A percentile compares a stretch with the other conserved stretches of the same genome.
These are phyloP conservation scores for Bradypodion pumilum DNA, from an alignment of 2,797 vertebrate genomes.

Conservation along the genomic window DNA sequence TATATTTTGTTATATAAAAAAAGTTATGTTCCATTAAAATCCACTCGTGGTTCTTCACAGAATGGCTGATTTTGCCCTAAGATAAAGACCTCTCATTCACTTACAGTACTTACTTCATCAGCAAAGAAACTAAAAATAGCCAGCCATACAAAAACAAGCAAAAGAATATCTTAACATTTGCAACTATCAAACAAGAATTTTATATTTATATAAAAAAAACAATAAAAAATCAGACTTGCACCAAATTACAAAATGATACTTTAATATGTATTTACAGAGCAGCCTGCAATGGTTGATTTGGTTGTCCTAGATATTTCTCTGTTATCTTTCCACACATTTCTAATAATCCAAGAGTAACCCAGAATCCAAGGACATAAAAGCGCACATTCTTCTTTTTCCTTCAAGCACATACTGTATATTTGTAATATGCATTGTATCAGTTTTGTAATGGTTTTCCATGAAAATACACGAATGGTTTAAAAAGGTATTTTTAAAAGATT, in stretches of 20 bases:
- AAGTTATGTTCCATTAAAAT: background rate
- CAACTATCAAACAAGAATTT: background rate
- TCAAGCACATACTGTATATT: constrained; percentile 48
- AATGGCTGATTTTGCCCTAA: background rate
- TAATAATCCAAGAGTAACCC: constrained; percentile 16
- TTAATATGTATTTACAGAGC: constrained; percentile 57
- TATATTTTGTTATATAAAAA: background rate
- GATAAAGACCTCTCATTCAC: background rate
- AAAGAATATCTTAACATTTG: too few relatives aligned
- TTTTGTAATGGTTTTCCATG: constrained; percentile 20
- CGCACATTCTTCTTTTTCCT: background rate
- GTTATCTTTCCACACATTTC: constrained; percentile 50
- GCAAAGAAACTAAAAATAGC: constrained; percentile 39
- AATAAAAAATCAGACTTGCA: constrained; percentile 64
- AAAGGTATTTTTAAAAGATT: background rate
- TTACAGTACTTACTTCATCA: constrained; percentile 14
- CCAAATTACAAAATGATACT: constrained; percentile 59
- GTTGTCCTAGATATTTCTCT: constrained; percentile 12
- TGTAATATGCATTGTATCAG: constrained; percentile 45
- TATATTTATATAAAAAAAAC: constrained; percentile 56
- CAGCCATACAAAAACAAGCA: background rate
- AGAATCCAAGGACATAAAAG: constrained; percentile 31
- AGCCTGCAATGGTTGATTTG: constrained; percentile 45
- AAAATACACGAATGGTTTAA: background rate
- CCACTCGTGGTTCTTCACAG: background rate